Conservation (phyloP, 2,888 invertebrate species). For the Eupsilia transversa region DNA sequence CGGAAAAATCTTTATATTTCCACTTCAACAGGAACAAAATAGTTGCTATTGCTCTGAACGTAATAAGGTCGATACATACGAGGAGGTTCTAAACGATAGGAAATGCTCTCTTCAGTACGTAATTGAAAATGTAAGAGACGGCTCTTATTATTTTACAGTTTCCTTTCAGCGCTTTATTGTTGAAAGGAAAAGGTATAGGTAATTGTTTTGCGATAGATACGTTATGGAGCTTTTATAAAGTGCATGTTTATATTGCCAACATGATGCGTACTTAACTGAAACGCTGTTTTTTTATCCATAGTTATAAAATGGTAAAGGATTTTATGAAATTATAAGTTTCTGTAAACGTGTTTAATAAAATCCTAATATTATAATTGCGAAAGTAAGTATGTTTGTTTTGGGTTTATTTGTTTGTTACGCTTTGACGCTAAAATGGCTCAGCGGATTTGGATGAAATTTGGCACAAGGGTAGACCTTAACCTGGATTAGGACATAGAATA, state of each 20-base stretch:
- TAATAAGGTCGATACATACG: conserved; percentile 10
- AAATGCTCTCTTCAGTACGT: conserved; percentile 37
- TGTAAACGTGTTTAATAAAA: too few relatives aligned
- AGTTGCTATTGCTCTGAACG: background rate
- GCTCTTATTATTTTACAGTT: conserved; percentile 41
- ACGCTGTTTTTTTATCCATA: background rate
- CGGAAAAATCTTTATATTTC: background rate
- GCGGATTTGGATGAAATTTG: too few relatives aligned
- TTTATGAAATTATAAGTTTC: background rate
- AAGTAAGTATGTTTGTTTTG: too few relatives aligned
- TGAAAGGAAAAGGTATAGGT: background rate
- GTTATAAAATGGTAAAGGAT: background rate
- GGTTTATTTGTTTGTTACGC: too few relatives aligned
- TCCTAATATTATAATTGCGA: too few relatives aligned
- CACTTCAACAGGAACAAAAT: background rate
- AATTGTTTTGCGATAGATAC: background rate
- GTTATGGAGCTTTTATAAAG: background rate
- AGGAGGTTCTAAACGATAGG: conserved; percentile 5
- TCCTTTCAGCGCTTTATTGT: conserved; percentile 8
- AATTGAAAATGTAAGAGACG: conserved; percentile 41
- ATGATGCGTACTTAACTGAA: background rate
- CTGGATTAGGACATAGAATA: too few relatives aligned
- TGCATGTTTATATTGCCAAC: conserved; percentile 3
- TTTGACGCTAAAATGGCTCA: too few relatives aligned
- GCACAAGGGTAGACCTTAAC: too few relatives aligned